Conservation (phyloP, 2,113 vertebrate genomes). For the Pan paniscus region DNA sequence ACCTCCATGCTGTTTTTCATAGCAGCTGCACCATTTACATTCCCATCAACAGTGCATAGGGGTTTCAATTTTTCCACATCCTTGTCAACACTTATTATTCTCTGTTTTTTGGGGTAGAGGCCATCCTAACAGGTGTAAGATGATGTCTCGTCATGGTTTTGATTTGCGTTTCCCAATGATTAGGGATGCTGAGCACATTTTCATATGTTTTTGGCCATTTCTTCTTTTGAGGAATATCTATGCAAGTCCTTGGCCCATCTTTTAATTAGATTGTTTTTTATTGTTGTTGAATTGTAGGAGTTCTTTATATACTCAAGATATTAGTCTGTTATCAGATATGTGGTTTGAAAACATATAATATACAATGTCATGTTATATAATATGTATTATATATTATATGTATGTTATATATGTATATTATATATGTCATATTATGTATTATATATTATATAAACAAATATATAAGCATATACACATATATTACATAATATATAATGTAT, state of each 20-base stretch:
- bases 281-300: neutral
- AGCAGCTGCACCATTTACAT: neutral
- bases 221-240: neutral
- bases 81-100: neutral
- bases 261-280: neutral
- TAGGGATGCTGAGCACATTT: neutral
- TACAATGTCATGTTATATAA: too few species aligned
- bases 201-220: neutral
- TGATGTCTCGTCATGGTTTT: neutral
- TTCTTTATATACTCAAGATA: neutral
- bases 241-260: neutral
- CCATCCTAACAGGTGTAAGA: neutral
- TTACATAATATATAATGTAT: too few species aligned
- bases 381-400: too few species aligned
- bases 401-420: too few species aligned
- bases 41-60: neutral
- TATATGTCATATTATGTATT: neutral
- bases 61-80: neutral
- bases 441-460: too few species aligned
- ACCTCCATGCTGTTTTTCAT: neutral
- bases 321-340: neutral
- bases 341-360: neutral
- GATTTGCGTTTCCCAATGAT: neutral
- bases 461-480: too few species aligned
- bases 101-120: too few species aligned